These are phyloP conservation scores for Colinus virginianus DNA, from an alignment of 2,113 vertebrate genomes.

Conservation along the genomic window DNA sequence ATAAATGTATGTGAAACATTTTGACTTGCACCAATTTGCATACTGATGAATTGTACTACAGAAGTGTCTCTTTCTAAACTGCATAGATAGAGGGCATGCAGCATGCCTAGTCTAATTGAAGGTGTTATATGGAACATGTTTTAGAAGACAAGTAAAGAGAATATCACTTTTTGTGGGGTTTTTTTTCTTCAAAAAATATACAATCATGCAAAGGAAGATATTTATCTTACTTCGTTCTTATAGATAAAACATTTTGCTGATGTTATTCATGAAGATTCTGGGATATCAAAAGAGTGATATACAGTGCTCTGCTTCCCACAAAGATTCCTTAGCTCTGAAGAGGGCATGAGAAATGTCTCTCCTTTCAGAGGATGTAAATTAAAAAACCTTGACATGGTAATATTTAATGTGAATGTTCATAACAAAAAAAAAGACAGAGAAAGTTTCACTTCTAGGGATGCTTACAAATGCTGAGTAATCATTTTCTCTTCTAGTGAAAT, in stretches of 20 bases:
- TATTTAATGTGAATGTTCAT: not conserved
- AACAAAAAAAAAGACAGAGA: not conserved
- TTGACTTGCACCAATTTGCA: constrained; percentile 54
- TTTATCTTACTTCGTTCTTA: not conserved
- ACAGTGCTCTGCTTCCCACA: not conserved
- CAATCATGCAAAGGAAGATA: not conserved
- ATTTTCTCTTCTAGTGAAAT: not conserved
- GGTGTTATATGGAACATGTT: not conserved
- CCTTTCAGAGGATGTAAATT: not conserved
- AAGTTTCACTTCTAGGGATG: not conserved
- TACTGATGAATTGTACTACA: constrained; percentile 36
- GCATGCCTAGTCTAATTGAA: not conserved
- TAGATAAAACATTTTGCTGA: not conserved
- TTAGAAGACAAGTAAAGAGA: not conserved
- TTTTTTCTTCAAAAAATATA: not conserved
- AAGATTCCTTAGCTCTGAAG: not conserved
- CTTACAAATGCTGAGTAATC: not conserved
- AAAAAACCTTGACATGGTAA: not conserved
- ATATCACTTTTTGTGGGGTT: not conserved
- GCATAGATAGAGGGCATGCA: not conserved
- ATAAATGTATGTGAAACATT: constrained; percentile 62
- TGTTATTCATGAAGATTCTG: not conserved
- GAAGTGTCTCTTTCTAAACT: not conserved
- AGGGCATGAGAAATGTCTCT: not conserved
- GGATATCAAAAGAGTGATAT: not conserved